Evolutionary conservation across 2,113 vertebrate species (phyloP).

Genomic region (Ardeotis arabs): DNA sequence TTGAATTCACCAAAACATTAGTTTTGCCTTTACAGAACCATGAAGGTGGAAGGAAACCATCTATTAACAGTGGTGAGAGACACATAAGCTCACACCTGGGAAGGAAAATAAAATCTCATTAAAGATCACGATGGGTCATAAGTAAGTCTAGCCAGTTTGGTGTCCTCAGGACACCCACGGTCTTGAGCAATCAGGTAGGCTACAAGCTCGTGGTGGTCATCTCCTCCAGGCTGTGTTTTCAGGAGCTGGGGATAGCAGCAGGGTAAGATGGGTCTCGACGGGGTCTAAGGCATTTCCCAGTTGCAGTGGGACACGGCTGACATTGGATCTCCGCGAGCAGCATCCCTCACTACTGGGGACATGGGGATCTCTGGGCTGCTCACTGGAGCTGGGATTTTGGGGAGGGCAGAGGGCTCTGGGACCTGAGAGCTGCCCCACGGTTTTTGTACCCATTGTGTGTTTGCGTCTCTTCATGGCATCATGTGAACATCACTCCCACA

Average conservation of each 20-base stretch:
- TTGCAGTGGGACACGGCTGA: background rate
- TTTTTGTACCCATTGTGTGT: no score
- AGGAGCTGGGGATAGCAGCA: background rate
- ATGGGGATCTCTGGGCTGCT: background rate
- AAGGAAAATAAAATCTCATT: background rate
- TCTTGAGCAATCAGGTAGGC: background rate
- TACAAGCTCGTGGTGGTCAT: background rate
- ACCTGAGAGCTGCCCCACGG: background rate
- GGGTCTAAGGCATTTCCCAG: background rate
- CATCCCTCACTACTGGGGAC: background rate
- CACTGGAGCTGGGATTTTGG: background rate
- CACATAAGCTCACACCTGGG: background rate
- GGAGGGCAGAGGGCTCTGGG: background rate
- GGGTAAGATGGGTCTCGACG: rapidly evolving
- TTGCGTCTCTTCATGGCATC: background rate
- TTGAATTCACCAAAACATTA: background rate
- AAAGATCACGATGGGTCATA: background rate
- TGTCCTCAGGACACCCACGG: background rate
- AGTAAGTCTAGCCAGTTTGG: background rate
- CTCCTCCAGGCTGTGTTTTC: background rate
- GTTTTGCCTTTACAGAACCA: background rate
- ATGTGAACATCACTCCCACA: rapidly evolving
- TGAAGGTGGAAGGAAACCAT: background rate
- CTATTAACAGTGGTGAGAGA: background rate
- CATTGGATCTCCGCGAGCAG: background rate